Evolutionary conservation across 2,888 invertebrate genomes (phyloP).

Genomic region (Mesochorus sp.): DNA sequence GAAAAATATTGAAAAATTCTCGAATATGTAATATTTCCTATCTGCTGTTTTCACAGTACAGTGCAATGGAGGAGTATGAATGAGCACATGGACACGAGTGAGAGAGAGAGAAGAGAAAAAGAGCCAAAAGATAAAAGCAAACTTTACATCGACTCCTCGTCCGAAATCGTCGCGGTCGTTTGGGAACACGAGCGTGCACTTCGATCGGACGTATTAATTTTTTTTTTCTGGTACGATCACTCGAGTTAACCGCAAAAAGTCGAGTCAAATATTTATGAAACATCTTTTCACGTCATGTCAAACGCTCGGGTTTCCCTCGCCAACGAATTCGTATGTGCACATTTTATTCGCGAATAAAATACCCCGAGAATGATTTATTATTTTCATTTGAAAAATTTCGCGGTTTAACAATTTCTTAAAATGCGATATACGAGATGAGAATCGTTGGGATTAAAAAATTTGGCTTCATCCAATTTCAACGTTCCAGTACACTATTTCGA

Average conservation of each 20-base stretch:
- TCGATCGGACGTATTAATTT: neutral
- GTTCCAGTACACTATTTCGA: too few species aligned
- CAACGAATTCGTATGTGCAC: neutral
- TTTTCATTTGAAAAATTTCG: neutral
- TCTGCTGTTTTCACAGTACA: conserved; percentile 27
- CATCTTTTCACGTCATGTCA: too few species aligned
- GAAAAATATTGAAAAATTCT: conserved; percentile 6
- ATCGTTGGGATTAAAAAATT: too few species aligned
- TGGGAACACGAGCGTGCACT: neutral
- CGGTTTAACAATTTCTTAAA: too few species aligned
- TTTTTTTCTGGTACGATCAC: too few species aligned
- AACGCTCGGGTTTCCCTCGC: neutral
- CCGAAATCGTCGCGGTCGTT: neutral
- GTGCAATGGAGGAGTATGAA: neutral
- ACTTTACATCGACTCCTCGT: neutral
- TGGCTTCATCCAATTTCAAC: too few species aligned
- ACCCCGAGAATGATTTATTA: too few species aligned
- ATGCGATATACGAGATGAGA: too few species aligned
- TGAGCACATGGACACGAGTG: too few species aligned
- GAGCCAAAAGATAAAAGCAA: neutral
- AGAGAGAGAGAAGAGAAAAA: neutral
- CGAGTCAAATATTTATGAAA: too few species aligned
- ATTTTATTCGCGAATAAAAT: neutral
- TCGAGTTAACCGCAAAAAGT: too few species aligned
- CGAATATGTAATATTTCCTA: conserved; percentile 4